Evolutionary conservation across 2,113 vertebrate species (phyloP), one percentile per base, ranked within the genome.

Genomic region (Grus americana): DNA sequence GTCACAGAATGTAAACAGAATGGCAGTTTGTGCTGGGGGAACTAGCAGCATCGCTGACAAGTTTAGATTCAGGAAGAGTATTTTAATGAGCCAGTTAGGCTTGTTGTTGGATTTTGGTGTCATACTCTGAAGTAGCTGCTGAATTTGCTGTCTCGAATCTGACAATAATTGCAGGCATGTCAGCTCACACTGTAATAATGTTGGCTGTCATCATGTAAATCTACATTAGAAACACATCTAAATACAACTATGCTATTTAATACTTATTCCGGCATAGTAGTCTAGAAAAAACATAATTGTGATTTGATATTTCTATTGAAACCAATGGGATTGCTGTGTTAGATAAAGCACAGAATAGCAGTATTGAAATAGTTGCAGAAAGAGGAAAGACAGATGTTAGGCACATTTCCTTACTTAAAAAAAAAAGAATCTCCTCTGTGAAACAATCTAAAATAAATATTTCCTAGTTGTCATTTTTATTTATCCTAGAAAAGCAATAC

Each of bases 131-230:
- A 78, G 92, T 32, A 93, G 88, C 79, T 95, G 72, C 75, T 86
- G 94, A 92, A 59, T 38, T 73, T 93, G 55, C 67, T 86, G 67
- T 86, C 92, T 95, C 4, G 6, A 59, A 70, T 88, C 34, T 92
- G 91, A 94, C 91, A 86, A 78, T 70, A 86, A 88, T 83, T 95
- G 79, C 68, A 95, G 86, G 55, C 88, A 55, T 88, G 88, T 76
- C 92, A 95, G 46, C 72, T 92, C 75, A 91, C 42, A 18, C 83
- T 92, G 79, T 80, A 80, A 11, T 76, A 14, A 63, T 38, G 72
- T 10, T 88, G 52, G 32, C 86, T 95, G 91, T 95, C 92, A 62
- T 40, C 21, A 2, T 54, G 65, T 83, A 88, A 80, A 88, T 93
- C 57, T 92, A 29, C 55, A 17, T 90, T 83, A 83, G 86, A 94